A percentile compares a stretch with the other conserved stretches of the same genome.
phyloP scores from a whole-genome alignment of 2,888 invertebrate genomes.

The Morpho achilles region DNA sequence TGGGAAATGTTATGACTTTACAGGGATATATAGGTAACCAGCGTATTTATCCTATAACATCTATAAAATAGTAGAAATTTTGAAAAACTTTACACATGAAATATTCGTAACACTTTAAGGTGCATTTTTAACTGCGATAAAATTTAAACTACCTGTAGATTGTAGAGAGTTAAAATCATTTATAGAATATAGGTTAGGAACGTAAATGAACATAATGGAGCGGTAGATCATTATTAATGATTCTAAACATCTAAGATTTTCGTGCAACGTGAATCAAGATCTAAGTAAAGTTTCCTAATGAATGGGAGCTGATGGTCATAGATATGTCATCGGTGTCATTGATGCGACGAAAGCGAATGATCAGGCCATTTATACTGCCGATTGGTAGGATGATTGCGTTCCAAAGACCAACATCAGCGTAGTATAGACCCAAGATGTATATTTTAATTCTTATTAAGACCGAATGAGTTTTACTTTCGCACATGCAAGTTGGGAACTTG shows the following conservation, averaged over 20 bases:
- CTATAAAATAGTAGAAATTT: too few species aligned
- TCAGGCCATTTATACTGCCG: conserved; percentile 25
- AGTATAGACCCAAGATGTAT: conserved; percentile 15
- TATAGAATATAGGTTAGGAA: neutral
- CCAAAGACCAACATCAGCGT: conserved; percentile 4
- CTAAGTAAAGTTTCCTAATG: conserved; percentile 10
- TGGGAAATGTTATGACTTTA: neutral
- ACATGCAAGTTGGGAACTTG: neutral
- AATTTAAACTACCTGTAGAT: too few species aligned
- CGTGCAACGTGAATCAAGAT: conserved; percentile 21
- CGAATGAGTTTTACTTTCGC: conserved; percentile 11
- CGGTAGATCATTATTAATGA: conserved; percentile 8
- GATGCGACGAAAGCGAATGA: conserved; percentile 32
- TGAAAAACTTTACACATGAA: too few species aligned
- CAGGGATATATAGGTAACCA: neutral
- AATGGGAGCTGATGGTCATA: conserved; percentile 22
- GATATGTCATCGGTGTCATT: conserved; percentile 16
- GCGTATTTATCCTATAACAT: too few species aligned
- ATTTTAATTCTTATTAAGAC: conserved; percentile 25
- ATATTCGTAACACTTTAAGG: too few species aligned
- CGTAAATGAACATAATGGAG: conserved; percentile 12
- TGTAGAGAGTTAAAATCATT: too few species aligned
- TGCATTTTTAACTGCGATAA: too few species aligned
- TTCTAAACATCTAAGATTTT: conserved; percentile 12
- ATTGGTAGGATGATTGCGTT: conserved; percentile 7